Percentiles rank a stretch among this genome's conserved stretches.
phyloP scores from a whole-genome alignment of 2,888 invertebrate species.

The Acleris cristana region DNA sequence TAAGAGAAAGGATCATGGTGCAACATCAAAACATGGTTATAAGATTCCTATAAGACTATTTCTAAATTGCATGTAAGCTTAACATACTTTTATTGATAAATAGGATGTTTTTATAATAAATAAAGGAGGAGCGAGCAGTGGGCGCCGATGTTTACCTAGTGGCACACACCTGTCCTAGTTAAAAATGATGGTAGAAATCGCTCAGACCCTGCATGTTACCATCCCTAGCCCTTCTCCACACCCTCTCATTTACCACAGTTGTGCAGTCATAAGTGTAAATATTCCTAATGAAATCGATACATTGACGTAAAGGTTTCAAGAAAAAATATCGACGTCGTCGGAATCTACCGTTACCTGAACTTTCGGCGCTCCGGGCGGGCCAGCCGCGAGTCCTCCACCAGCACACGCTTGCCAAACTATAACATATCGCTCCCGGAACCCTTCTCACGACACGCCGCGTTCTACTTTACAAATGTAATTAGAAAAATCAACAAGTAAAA shows the following conservation, averaged over 20 bases:
- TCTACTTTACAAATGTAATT: conserved; percentile 62
- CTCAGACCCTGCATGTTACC: not conserved
- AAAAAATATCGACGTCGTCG: conserved; percentile 70
- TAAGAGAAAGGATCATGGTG: not conserved
- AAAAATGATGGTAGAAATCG: conserved; percentile 3
- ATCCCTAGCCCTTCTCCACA: not conserved
- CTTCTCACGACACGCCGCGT: conserved; percentile 57
- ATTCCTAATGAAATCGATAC: conserved; percentile 31
- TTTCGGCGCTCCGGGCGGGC: conserved; percentile 56
- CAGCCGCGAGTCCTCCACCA: conserved; percentile 51
- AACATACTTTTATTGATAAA: not conserved
- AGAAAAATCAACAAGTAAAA: conserved; percentile 79
- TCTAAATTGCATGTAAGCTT: not conserved
- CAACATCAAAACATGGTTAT: not conserved
- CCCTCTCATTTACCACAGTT: not conserved
- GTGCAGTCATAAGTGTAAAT: conserved; percentile 6
- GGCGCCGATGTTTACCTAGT: conserved; percentile 27
- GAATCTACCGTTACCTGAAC: conserved; percentile 81
- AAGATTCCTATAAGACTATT: not conserved
- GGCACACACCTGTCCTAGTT: conserved; percentile 27
- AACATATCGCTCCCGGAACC: conserved; percentile 60
- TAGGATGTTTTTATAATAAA: not conserved
- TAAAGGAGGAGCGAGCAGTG: conserved; percentile 1
- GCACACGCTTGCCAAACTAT: conserved; percentile 55
- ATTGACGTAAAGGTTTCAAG: conserved; percentile 25